Conservation (phyloP, 2,888 invertebrate species). For the Chromoteleia sp. region DNA sequence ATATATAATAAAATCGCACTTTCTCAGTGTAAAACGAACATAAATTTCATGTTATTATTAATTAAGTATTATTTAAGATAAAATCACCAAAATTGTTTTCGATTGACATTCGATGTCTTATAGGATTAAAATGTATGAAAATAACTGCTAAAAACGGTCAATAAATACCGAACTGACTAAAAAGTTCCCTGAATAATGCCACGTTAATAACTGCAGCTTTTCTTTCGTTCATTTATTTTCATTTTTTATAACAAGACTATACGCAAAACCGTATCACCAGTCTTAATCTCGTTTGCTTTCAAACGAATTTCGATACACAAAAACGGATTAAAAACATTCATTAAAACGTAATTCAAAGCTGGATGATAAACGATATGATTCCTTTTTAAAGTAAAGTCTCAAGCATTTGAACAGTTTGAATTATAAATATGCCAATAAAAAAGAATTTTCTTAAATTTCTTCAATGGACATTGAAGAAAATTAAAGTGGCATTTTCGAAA, state of each 20-base stretch:
- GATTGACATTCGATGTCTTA: background rate
- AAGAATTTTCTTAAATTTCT: no score
- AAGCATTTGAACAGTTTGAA: no score
- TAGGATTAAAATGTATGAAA: background rate
- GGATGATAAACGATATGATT: background rate
- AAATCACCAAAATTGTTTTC: no score
- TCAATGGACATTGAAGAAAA: no score
- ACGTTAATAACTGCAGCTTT: slow-evolving; percentile 18
- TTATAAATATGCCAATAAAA: no score
- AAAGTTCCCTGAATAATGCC: slow-evolving; percentile 48
- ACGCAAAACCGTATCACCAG: slow-evolving; percentile 4
- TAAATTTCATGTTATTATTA: background rate
- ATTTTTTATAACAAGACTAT: slow-evolving; percentile 8
- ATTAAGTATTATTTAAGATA: no score
- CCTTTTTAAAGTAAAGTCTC: no score
- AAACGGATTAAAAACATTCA: background rate
- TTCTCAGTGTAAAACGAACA: no score
- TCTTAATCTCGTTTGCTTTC: slow-evolving; percentile 2
- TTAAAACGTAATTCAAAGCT: background rate
- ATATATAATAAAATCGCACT: no score
- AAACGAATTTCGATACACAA: background rate
- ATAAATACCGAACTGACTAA: slow-evolving; percentile 34
- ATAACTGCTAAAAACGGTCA: slow-evolving; percentile 5
- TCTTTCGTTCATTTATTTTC: slow-evolving; percentile 7
- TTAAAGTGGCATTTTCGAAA: no score